phyloP scores from a whole-genome alignment of 2,797 vertebrate species.

The Cuniculus paca region DNA sequence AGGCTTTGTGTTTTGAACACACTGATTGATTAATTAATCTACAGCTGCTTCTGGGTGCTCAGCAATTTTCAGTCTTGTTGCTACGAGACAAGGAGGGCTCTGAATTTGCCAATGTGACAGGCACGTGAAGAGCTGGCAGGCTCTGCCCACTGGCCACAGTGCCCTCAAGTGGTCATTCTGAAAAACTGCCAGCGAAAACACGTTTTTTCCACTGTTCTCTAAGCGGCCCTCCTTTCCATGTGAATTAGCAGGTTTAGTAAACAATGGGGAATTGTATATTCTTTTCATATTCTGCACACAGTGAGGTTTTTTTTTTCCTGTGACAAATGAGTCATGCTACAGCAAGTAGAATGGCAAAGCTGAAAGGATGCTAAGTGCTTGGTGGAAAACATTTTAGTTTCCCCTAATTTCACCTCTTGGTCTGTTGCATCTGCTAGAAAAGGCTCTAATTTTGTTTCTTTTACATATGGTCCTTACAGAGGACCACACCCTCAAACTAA shows the following conservation, averaged over 20 bases:
- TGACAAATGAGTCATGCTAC: background rate
- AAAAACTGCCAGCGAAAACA: background rate
- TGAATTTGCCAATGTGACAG: background rate
- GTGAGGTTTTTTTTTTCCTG: background rate
- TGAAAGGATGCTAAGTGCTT: background rate
- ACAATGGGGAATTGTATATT: background rate
- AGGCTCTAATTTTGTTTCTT: background rate
- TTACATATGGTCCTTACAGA: slow-evolving; percentile 1
- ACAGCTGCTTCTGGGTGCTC: slow-evolving; percentile 49
- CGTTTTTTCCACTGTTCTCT: background rate
- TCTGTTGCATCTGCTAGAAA: too few species aligned
- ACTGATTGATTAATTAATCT: slow-evolving; percentile 60
- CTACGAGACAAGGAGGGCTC: slow-evolving; percentile 58
- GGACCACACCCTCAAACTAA: background rate
- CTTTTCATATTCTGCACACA: background rate
- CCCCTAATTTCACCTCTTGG: background rate
- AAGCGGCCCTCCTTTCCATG: background rate
- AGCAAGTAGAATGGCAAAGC: background rate
- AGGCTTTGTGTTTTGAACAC: slow-evolving; percentile 62
- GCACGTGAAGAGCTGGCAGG: background rate
- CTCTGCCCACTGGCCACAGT: slow-evolving; percentile 43
- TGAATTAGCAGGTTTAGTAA: background rate
- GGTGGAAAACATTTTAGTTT: background rate
- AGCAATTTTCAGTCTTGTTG: slow-evolving; percentile 51
- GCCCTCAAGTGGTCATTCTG: slow-evolving; percentile 53